These are phyloP conservation scores for Arge pagana DNA, from an alignment of 2,888 invertebrate species.

Conservation along the genomic window DNA sequence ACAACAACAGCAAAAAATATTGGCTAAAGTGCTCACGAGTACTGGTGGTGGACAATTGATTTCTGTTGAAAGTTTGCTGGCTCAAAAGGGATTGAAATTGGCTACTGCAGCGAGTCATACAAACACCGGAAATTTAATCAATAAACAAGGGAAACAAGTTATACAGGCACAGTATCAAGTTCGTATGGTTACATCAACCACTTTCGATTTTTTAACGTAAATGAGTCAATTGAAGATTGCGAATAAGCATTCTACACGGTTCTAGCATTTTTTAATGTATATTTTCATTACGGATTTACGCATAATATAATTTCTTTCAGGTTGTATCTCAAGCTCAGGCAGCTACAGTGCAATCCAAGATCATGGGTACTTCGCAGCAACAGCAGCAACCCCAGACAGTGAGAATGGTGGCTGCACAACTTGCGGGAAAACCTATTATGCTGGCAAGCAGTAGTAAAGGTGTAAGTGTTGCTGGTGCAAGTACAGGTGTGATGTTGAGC, in stretches of 20 bases:
- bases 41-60: slow-evolving; percentile 66
- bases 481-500: slow-evolving; percentile 47
- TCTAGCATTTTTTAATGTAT: no score
- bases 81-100: slow-evolving; percentile 58
- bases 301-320: slow-evolving; percentile 31
- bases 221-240: no score
- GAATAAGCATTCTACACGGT: no score
- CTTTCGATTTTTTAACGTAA: slow-evolving; percentile 2
- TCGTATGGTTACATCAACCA: slow-evolving; percentile 7
- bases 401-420: slow-evolving; percentile 55
- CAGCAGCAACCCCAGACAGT: slow-evolving; percentile 48
- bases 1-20: slow-evolving; percentile 60
- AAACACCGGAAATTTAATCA: slow-evolving; percentile 46
- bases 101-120: slow-evolving; percentile 46
- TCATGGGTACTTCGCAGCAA: slow-evolving; percentile 51
- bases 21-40: slow-evolving; percentile 76
- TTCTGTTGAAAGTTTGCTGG: slow-evolving; percentile 65
- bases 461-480: slow-evolving; percentile 48
- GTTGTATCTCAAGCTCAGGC: slow-evolving; percentile 54
- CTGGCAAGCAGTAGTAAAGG: slow-evolving; percentile 52
- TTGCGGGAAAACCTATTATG: slow-evolving; percentile 55
- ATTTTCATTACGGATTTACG: no score
- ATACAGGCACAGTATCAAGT: slow-evolving; percentile 56
- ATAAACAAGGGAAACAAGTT: slow-evolving; percentile 53
- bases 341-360: slow-evolving; percentile 44